Percentiles rank a stretch among this genome's conserved stretches.
Evolutionary conservation across 1,140 invertebrate genomes (phyloP).

Genomic region (Cepaea nemoralis): DNA sequence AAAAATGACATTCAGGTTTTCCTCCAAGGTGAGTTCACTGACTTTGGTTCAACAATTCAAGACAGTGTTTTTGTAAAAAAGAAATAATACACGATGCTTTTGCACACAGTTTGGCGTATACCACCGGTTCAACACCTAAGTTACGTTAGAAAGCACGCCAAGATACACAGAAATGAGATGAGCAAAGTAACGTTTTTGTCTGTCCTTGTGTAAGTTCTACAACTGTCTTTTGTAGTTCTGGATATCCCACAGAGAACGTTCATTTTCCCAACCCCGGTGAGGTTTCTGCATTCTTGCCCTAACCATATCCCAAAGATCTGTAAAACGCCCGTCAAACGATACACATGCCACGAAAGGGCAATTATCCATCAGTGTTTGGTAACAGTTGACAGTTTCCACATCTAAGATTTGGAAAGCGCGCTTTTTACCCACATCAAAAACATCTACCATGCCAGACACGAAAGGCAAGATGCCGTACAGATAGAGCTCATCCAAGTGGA

Average conservation of each 20-base stretch:
- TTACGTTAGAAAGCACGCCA: too few species aligned
- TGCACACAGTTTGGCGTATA: too few species aligned
- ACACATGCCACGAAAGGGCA: constrained; percentile 21
- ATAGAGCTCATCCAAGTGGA: constrained; percentile 75
- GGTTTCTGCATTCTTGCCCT: background rate
- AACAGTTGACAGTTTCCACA: constrained; percentile 28
- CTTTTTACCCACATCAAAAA: constrained; percentile 33
- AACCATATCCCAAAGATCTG: constrained; percentile 5
- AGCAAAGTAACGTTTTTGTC: background rate
- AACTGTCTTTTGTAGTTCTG: constrained; percentile 15
- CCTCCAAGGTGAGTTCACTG: too few species aligned
- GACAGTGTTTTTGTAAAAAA: too few species aligned
- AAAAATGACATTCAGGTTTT: too few species aligned
- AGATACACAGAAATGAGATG: background rate
- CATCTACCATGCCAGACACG: constrained; percentile 25
- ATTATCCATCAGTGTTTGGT: background rate
- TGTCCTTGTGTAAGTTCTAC: too few species aligned
- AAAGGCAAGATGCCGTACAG: constrained; percentile 72
- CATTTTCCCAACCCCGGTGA: background rate
- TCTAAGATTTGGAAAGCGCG: constrained; percentile 37
- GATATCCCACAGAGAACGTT: constrained; percentile 27
- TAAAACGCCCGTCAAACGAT: constrained; percentile 27
- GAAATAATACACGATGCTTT: background rate
- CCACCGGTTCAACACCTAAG: too few species aligned
- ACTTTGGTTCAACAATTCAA: too few species aligned